Conservation (phyloP, 2,113 vertebrate genomes). For the Asarcornis scutulata region DNA sequence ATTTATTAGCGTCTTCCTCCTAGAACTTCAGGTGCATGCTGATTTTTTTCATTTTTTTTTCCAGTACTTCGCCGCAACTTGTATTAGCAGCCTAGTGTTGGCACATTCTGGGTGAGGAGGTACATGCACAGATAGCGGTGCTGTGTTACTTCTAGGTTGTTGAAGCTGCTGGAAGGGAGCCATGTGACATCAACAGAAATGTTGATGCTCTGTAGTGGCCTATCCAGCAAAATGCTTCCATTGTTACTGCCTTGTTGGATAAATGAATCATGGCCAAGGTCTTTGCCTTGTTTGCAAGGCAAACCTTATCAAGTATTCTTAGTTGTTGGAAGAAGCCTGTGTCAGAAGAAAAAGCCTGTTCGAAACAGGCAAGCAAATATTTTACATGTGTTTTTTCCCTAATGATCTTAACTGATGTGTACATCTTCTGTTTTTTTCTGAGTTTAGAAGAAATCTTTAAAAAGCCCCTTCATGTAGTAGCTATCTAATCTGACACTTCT, state of each 20-base stretch:
- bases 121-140: background rate
- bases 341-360: background rate
- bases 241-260: background rate
- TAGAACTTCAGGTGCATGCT: background rate
- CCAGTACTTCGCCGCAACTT: background rate
- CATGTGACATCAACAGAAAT: background rate
- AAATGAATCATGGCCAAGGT: background rate
- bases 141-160: background rate
- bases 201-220: background rate
- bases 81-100: background rate
- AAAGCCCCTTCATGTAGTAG: background rate
- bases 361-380: background rate
- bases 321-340: background rate
- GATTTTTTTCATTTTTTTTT: background rate
- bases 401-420: background rate
- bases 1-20: background rate
- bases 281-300: background rate
- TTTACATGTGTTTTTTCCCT: background rate
- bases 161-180: background rate
- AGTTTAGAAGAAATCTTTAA: background rate
- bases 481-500: background rate
- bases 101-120: background rate
- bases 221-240: background rate
- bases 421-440: background rate
- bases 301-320: background rate